Evolutionary conservation across 2,888 invertebrate species (phyloP).

Genomic region (Lordiphosa andalusiaca): DNA sequence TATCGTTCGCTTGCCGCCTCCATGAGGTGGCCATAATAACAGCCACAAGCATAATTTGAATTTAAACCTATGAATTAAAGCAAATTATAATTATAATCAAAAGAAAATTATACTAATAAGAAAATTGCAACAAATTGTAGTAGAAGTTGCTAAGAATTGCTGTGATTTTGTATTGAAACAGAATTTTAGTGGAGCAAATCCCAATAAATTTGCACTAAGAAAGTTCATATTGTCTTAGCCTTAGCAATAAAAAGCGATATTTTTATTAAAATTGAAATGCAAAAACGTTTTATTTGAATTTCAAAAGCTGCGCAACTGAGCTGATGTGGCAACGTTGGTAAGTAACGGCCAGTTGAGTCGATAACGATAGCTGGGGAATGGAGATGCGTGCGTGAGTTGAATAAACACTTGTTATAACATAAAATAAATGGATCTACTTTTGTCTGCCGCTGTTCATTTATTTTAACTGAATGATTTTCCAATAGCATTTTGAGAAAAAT

Average conservation of each 20-base stretch:
- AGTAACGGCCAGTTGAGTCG: too few species aligned
- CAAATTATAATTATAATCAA: constrained; percentile 4
- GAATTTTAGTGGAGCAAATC: constrained; percentile 8
- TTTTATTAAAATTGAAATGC: constrained; percentile 3
- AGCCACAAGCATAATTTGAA: constrained; percentile 2
- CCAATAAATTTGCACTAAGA: not conserved
- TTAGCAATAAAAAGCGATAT: constrained; percentile 9
- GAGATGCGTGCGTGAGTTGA: too few species aligned
- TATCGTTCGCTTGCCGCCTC: constrained; percentile 9
- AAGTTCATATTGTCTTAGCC: constrained; percentile 13
- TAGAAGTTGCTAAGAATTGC: constrained; percentile 15
- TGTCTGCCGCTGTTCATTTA: too few species aligned
- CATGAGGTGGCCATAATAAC: constrained; percentile 7
- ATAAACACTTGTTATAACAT: too few species aligned
- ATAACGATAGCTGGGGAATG: too few species aligned
- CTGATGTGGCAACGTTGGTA: too few species aligned
- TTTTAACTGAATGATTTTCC: too few species aligned
- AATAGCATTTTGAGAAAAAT: too few species aligned
- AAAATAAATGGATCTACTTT: too few species aligned
- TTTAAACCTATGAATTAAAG: constrained; percentile 13
- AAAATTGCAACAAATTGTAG: constrained; percentile 11
- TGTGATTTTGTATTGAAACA: constrained; percentile 21
- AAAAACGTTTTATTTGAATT: not conserved
- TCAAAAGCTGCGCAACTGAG: not conserved
- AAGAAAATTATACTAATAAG: constrained; percentile 5